A percentile compares a stretch with the other conserved stretches of the same genome.
Conservation (phyloP, 1,140 invertebrate genomes). For the Epicauta chinensis region DNA sequence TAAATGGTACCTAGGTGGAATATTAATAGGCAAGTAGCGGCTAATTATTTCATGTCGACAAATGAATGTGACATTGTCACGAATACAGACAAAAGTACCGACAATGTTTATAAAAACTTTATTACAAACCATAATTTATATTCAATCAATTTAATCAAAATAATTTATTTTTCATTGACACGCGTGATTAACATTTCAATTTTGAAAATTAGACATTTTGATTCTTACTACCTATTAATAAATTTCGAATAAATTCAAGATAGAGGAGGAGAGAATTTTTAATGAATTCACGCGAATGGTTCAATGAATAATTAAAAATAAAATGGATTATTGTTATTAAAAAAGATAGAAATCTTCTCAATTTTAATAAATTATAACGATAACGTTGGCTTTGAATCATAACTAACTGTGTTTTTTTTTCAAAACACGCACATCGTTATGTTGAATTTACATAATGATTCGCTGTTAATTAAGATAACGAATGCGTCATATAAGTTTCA, state of each 20-base stretch:
- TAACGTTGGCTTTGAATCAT: conserved; percentile 28
- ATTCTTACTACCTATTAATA: too few species aligned
- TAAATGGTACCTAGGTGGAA: conserved; percentile 15
- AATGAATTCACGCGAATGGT: conserved; percentile 4
- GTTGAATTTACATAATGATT: conserved; percentile 29
- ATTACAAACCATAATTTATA: conserved; percentile 1
- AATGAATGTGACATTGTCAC: conserved; percentile 17
- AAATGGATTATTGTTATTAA: conserved; percentile 16
- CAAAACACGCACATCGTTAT: conserved; percentile 26
- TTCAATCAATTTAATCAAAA: conserved; percentile 9
- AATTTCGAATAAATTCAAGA: too few species aligned
- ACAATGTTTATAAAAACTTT: conserved; percentile 12
- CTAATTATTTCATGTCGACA: conserved; percentile 19
- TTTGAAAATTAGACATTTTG: too few species aligned
- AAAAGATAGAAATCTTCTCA: conserved; percentile 15
- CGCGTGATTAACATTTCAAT: too few species aligned
- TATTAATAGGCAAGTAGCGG: conserved; percentile 16
- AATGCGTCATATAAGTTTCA: conserved; percentile 18
- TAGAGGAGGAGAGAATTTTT: not conserved
- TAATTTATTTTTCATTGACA: not conserved
- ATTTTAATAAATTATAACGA: conserved; percentile 25
- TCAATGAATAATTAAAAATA: conserved; percentile 19
- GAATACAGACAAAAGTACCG: conserved; percentile 16
- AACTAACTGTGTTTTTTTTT: conserved; percentile 14
- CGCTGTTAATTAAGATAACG: conserved; percentile 11